Evolutionary conservation across 2,888 invertebrate species (phyloP).

Genomic region (Rhodophaea formosa): DNA sequence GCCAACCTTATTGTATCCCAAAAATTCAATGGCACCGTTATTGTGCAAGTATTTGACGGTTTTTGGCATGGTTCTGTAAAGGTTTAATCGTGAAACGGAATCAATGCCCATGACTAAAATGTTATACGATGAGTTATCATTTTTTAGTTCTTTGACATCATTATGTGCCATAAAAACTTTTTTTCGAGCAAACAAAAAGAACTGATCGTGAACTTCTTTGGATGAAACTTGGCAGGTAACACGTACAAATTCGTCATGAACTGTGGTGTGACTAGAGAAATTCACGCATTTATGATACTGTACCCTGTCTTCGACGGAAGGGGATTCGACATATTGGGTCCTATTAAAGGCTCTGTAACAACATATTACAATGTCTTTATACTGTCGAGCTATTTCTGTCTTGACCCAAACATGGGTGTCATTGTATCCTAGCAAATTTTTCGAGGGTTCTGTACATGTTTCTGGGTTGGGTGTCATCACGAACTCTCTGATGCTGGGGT

Average conservation of each 20-base stretch:
- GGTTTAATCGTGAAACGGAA: slow-evolving; percentile 91
- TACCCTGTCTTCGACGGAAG: background rate
- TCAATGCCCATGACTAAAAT: slow-evolving; percentile 92
- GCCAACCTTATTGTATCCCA: slow-evolving; percentile 95
- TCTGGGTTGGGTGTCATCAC: background rate
- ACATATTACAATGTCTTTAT: slow-evolving; percentile 76
- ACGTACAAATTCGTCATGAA: background rate
- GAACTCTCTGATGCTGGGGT: background rate
- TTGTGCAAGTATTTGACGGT: slow-evolving; percentile 83
- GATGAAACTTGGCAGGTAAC: background rate
- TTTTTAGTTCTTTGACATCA: slow-evolving; percentile 26
- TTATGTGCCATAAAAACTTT: slow-evolving; percentile 35
- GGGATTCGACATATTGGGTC: background rate
- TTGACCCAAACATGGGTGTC: slow-evolving; percentile 75
- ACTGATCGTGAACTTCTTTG: slow-evolving; percentile 82
- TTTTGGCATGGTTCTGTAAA: slow-evolving; percentile 90
- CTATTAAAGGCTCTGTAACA: slow-evolving; percentile 76
- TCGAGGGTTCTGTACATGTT: background rate
- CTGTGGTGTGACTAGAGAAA: background rate
- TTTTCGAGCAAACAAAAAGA: slow-evolving; percentile 82
- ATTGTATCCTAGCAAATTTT: slow-evolving; percentile 72
- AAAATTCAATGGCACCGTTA: slow-evolving; percentile 86
- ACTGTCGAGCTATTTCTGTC: slow-evolving; percentile 58
- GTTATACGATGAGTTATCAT: slow-evolving; percentile 72
- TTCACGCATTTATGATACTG: background rate